Conservation (phyloP, 1,140 invertebrate species). For the Megalopta genalis region DNA sequence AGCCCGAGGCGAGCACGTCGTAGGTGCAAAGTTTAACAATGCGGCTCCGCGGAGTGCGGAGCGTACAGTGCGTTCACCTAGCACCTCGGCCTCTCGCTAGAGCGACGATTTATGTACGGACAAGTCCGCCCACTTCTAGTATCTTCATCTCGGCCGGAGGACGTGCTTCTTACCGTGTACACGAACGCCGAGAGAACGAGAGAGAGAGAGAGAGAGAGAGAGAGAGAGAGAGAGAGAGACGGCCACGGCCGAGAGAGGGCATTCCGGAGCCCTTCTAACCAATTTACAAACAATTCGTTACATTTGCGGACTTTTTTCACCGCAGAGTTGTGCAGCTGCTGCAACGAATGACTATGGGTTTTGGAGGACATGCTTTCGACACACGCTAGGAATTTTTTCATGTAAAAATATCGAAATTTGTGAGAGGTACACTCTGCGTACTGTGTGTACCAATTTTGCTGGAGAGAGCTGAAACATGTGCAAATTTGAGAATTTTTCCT, state of each 20-base stretch:
- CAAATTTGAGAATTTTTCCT: too few relatives aligned
- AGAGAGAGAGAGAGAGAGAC: neutral
- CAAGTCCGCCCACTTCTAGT: slow-evolving; percentile 72
- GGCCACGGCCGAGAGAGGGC: slow-evolving; percentile 1
- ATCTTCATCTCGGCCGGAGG: slow-evolving; percentile 73
- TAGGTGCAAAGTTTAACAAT: slow-evolving; percentile 64
- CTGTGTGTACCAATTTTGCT: too few relatives aligned
- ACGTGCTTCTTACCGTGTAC: slow-evolving; percentile 48
- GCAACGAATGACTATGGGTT: too few relatives aligned
- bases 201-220: slow-evolving; percentile 12
- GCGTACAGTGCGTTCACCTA: slow-evolving; percentile 67
- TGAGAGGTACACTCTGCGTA: too few relatives aligned
- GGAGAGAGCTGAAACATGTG: too few relatives aligned
- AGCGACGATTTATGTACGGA: slow-evolving; percentile 71
- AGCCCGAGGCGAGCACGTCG: slow-evolving; percentile 45
- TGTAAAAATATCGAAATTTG: too few relatives aligned
- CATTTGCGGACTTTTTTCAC: too few relatives aligned
- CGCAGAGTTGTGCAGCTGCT: too few relatives aligned
- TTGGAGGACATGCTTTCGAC: too few relatives aligned
- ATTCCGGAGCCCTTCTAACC: too few relatives aligned
- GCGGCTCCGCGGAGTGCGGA: slow-evolving; percentile 45
- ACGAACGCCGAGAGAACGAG: slow-evolving; percentile 16
- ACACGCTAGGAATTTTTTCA: too few relatives aligned
- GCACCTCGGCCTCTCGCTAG: slow-evolving; percentile 71
- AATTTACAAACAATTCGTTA: too few relatives aligned